Evolutionary conservation across 2,888 invertebrate genomes (phyloP), one percentile per base, ranked within the genome.

Genomic region (Aphrophora alni): DNA sequence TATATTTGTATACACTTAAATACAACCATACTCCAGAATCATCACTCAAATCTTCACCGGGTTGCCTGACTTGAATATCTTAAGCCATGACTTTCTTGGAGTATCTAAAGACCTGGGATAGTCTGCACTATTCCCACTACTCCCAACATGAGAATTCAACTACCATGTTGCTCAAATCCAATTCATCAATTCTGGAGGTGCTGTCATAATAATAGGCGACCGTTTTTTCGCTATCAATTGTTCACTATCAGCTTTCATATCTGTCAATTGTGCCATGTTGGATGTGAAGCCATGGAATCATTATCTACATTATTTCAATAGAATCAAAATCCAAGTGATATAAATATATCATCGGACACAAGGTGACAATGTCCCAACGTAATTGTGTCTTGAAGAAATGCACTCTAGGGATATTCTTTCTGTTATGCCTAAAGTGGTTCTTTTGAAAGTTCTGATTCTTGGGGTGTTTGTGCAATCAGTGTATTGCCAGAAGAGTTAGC

Each of bases 261-360:
- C n/a, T n/a, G n/a, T n/a, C n/a, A n/a, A n/a, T n/a, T n/a, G n/a
- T n/a, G n/a, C n/a, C n/a, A n/a, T n/a, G n/a, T n/a, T n/a, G n/a
- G n/a, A n/a, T n/a, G n/a, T 81, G 73, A 71, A 75, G 70, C 78
- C 77, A 21, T 69, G 38, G 68, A 69, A 68, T 59, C 76, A 17
- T 81, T 78, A 59, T 78, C 81, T 24, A 78, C 70, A 38, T 51
- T 4, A 59, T 27, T 82, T 92, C 92, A 84, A 91, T 92, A 82
- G 91, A 90, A 84, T 96, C 95, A 86, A 93, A 95, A 89, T 96
- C 96, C 91, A n/a, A n/a, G n/a, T n/a, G n/a, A n/a, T n/a, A 95
- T 92, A 93, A 96, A 96, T 82, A 96, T 90, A 88, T 96, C 96
- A 86, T 96, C 96, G 5, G 95, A 96, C 93, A 85, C 93, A 94